These are phyloP conservation scores for Thalpophila matura DNA, from an alignment of 2,888 invertebrate species.

Conservation along the genomic window DNA sequence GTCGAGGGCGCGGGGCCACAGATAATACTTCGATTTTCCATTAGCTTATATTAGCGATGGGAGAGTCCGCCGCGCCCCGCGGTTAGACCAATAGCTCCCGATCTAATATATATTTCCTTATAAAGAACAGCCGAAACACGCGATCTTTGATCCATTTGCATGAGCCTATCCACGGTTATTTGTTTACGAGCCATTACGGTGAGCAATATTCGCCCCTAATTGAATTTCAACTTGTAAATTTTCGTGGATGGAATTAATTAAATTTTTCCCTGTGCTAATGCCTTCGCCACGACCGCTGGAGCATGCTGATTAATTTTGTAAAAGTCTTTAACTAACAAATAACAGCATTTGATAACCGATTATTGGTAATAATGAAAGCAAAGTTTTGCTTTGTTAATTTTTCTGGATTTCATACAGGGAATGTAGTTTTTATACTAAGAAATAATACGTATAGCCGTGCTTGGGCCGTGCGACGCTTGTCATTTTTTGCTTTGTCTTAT, in stretches of 20 bases:
- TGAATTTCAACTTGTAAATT: slow-evolving; percentile 86
- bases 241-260: slow-evolving; percentile 85
- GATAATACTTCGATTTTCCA: slow-evolving; percentile 90
- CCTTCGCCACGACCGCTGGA: slow-evolving; percentile 68
- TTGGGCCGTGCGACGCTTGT: slow-evolving; percentile 7
- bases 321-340: slow-evolving; percentile 80
- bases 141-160: slow-evolving; percentile 89
- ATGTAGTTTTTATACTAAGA: slow-evolving; percentile 15
- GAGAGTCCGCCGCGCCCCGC: slow-evolving; percentile 83
- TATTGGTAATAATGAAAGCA: slow-evolving; percentile 59
- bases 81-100: slow-evolving; percentile 79
- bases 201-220: slow-evolving; percentile 84
- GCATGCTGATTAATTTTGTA: slow-evolving; percentile 78
- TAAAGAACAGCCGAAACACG: slow-evolving; percentile 86
- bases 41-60: slow-evolving; percentile 88
- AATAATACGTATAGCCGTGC: neutral
- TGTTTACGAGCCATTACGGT: slow-evolving; percentile 85
- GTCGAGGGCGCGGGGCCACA: slow-evolving; percentile 71
- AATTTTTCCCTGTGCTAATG: slow-evolving; percentile 79
- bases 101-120: slow-evolving; percentile 88
- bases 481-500: slow-evolving; percentile 36
- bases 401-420: slow-evolving; percentile 5
- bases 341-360: slow-evolving; percentile 73
- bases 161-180: slow-evolving; percentile 81
- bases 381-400: slow-evolving; percentile 51